Base-by-base conservation (phyloP, 2,888 invertebrate species). In the Archips crataeganus region DNA sequence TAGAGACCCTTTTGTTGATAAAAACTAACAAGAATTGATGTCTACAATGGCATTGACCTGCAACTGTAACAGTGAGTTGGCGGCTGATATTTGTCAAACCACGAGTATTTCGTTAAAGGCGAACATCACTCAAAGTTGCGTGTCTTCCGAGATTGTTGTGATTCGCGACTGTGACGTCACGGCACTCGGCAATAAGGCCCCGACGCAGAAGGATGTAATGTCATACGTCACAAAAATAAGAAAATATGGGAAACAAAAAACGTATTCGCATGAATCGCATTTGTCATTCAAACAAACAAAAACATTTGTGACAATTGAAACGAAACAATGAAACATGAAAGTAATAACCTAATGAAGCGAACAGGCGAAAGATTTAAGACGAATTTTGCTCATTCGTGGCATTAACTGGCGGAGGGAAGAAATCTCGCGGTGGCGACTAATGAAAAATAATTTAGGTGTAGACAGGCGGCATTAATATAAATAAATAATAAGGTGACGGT, bases 401-500 rank as follows among this genome's bases (percentile, higher is more conserved):
- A 86, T 86, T 82, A 87, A 85, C 83, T 80, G 79, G 81, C 77
- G 23, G 34, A 67, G 63, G 70, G 71, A 73, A 64, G 75, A 77
- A 77, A 75, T 75, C 71, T 77, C 79, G 80, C 81, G 83, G 81
- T 82, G 83, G 84, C 85, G 83, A 84, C 85, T 90, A 90, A 91
- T 90, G 90, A 88, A 89, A 89, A 90, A 90, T 89, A 87, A 90
- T 89, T 90, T 86, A 79, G 83, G 84, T 84, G 91, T 77, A 87
- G 92, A 93, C 91, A 86, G 85, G 79, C 76, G 77, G 81, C 89
- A 92, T 93, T 91, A 88, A 92, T 93, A 89, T 90, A 89, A 91
- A 93, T 93, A 90, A 89, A 90, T 89, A 92, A 88, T 87, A 90
- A 87, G 87, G 87, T 85, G 89, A 90, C 90, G 82, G 90, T 90